phyloP scores from a whole-genome alignment of 2,797 vertebrate species.

The Salarias fasciatus region DNA sequence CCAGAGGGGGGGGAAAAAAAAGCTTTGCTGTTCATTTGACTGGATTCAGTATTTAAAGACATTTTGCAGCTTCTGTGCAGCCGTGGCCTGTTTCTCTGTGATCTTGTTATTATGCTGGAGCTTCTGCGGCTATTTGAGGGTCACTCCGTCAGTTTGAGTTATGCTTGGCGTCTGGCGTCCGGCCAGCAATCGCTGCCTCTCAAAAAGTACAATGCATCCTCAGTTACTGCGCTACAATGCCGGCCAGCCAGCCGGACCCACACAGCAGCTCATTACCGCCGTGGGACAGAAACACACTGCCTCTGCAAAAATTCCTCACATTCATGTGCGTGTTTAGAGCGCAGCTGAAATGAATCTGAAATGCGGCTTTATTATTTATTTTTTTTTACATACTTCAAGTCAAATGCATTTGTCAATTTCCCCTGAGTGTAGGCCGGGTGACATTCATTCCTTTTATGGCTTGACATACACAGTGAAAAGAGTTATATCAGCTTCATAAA shows the following conservation, averaged over 20 bases:
- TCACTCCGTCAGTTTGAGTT: constrained; percentile 77
- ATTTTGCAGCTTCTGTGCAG: constrained; percentile 35
- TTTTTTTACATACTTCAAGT: constrained; percentile 3
- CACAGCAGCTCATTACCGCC: neutral
- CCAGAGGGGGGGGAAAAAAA: neutral
- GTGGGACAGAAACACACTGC: constrained; percentile 6
- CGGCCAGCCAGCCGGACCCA: constrained; percentile 8
- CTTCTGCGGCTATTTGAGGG: constrained; percentile 66
- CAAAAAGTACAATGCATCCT: constrained; percentile 63
- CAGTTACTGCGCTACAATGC: constrained; percentile 44
- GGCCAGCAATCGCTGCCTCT: constrained; percentile 65
- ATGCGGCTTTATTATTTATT: neutral
- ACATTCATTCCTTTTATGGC: neutral
- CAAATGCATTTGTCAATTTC: neutral
- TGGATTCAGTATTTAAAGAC: constrained; percentile 29
- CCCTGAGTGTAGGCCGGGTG: neutral
- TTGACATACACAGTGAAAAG: constrained; percentile 1
- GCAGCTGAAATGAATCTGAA: neutral
- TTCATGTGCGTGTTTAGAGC: neutral
- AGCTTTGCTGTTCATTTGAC: constrained; percentile 4
- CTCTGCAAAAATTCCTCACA: neutral
- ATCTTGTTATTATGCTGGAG: constrained; percentile 67
- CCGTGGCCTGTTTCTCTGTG: constrained; percentile 40
- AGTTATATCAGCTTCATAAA: constrained; percentile 22
- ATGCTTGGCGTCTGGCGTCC: constrained; percentile 68